Conservation (phyloP, 2,888 invertebrate genomes). For the Galerucella nymphaeae region DNA sequence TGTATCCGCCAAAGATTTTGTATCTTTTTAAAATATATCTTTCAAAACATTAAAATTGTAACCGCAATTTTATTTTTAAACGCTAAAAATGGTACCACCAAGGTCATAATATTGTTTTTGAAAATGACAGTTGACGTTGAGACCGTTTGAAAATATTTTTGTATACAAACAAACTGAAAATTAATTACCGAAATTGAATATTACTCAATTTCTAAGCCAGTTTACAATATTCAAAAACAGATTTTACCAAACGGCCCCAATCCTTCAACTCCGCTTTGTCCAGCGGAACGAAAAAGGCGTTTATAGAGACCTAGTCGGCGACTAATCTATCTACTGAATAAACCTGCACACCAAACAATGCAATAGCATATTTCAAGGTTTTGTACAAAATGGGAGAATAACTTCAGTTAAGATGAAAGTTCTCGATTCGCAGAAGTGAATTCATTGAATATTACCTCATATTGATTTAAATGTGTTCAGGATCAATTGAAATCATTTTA, state of each 20-base stretch:
- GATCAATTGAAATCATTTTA: too few relatives aligned
- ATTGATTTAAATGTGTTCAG: too few relatives aligned
- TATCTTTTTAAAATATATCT: background rate
- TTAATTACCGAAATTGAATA: background rate
- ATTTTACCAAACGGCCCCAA: slow-evolving; percentile 6
- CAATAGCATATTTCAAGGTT: too few relatives aligned
- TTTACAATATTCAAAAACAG: slow-evolving; percentile 8
- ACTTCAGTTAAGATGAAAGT: too few relatives aligned
- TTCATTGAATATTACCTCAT: too few relatives aligned
- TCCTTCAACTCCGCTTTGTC: slow-evolving; percentile 28
- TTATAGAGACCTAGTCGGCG: too few relatives aligned
- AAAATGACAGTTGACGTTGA: slow-evolving; percentile 1
- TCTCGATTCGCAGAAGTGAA: too few relatives aligned
- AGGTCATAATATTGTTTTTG: background rate
- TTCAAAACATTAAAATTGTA: background rate
- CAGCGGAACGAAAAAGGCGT: slow-evolving; percentile 5
- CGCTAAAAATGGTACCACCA: background rate
- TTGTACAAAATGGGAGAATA: too few relatives aligned
- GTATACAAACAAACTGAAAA: background rate
- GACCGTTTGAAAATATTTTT: background rate
- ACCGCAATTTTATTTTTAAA: background rate
- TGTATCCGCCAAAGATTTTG: slow-evolving; percentile 49
- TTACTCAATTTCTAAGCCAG: slow-evolving; percentile 3
- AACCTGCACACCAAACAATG: too few relatives aligned
- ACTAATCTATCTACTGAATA: too few relatives aligned